phyloP scores from a whole-genome alignment of 2,888 invertebrate species.

The Atethmia centrago region DNA sequence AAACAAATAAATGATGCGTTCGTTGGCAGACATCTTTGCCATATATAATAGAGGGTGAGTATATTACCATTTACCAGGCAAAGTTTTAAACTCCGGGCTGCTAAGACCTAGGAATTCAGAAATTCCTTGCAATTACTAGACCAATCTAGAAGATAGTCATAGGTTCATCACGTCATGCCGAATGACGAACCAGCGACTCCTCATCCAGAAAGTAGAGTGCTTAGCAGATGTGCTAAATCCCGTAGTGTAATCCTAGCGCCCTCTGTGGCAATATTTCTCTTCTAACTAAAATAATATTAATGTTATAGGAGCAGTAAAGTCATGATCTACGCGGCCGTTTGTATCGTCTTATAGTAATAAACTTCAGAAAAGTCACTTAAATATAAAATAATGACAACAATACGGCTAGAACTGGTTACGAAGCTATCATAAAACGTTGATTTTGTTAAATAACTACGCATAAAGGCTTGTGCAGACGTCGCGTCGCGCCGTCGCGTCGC shows the following conservation, averaged over 20 bases:
- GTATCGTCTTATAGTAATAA: slow-evolving; percentile 26
- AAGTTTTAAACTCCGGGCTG: neutral
- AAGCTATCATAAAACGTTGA: too few species aligned
- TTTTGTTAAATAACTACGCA: too few species aligned
- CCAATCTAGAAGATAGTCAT: neutral
- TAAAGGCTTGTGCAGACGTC: too few species aligned
- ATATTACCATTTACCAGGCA: neutral
- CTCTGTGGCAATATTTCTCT: slow-evolving; percentile 8
- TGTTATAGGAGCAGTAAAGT: slow-evolving; percentile 11
- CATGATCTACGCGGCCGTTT: slow-evolving; percentile 32
- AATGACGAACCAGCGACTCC: neutral
- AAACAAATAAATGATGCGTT: neutral
- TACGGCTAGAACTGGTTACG: slow-evolving; percentile 3
- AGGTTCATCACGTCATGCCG: neutral
- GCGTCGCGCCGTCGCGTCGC: too few species aligned
- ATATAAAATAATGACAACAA: slow-evolving; percentile 16
- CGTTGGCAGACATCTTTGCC: too few species aligned
- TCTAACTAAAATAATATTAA: neutral
- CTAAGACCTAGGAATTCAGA: neutral
- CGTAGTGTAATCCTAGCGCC: neutral
- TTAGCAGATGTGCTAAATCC: neutral
- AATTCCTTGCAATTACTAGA: neutral
- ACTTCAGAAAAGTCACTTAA: slow-evolving; percentile 19
- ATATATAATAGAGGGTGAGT: neutral
- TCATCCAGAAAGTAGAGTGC: too few species aligned